Percentiles rank a stretch among this genome's conserved stretches.
Conservation (phyloP, 2,888 invertebrate genomes). For the Lepidochitona cinerea region DNA sequence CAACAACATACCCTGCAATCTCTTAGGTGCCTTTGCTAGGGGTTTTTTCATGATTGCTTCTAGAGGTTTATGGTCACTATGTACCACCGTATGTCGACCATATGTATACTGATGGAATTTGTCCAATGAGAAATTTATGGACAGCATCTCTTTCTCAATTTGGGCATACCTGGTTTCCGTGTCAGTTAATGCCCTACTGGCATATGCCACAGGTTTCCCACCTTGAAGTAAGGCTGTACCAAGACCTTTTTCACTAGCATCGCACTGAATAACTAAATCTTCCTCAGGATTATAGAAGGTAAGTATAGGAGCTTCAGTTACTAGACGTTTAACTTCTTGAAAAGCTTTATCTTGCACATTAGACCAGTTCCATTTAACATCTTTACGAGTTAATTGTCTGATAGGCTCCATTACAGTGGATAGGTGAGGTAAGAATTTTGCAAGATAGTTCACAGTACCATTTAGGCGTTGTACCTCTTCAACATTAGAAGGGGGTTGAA, state of each 20-base stretch:
- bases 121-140: conserved; percentile 13
- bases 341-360: neutral
- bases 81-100: conserved; percentile 8
- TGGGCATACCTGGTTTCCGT: conserved; percentile 18
- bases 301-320: neutral
- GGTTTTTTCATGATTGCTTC: conserved; percentile 11
- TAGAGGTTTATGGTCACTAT: conserved; percentile 18
- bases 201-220: conserved; percentile 17
- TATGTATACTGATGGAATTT: conserved; percentile 14
- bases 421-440: conserved; percentile 12
- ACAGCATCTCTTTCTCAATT: conserved; percentile 27
- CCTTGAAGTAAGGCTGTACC: conserved; percentile 12
- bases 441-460: conserved; percentile 13
- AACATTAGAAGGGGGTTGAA: neutral
- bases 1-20: conserved; percentile 14
- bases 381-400: neutral
- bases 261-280: neutral
- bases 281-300: neutral
- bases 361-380: neutral
- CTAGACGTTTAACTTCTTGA: neutral
- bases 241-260: conserved; percentile 11
- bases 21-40: neutral
- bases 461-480: conserved; percentile 2
- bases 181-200: conserved; percentile 12
- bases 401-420: conserved; percentile 4